A percentile compares a stretch with the other conserved stretches of the same genome.
Conservation (phyloP, 2,888 invertebrate species). For the Platycheirus rosarum region DNA sequence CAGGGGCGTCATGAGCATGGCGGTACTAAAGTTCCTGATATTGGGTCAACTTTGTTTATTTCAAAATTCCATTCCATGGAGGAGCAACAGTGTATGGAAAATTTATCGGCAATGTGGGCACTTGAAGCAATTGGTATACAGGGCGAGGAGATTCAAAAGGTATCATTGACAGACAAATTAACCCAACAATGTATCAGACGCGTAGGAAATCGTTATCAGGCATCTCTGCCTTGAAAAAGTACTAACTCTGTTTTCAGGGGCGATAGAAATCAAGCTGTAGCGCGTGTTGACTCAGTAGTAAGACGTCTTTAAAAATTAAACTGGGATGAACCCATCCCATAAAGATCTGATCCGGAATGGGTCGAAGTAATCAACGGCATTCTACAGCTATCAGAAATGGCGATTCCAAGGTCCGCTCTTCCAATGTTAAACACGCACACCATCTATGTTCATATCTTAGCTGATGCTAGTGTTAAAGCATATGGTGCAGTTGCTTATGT, state of each 20-base stretch:
- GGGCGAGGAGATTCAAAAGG: conserved; percentile 2
- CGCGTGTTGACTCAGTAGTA: conserved; percentile 21
- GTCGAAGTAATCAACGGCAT: background rate
- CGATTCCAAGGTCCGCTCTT: conserved; percentile 14
- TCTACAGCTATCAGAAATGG: conserved; percentile 12
- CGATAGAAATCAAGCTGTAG: conserved; percentile 8
- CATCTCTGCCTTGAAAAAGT: conserved; percentile 27
- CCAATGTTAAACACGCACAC: background rate
- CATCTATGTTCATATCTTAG: conserved; percentile 31
- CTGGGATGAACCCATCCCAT: conserved; percentile 19
- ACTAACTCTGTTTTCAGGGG: background rate
- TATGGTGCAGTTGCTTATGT: conserved; percentile 31
- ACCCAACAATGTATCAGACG: conserved; percentile 4
- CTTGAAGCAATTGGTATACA: conserved; percentile 1
- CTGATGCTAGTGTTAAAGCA: conserved; percentile 18
- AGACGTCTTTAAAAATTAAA: conserved; percentile 26
- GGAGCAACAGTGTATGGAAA: background rate
- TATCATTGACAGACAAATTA: conserved; percentile 1
- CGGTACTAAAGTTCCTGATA: background rate
- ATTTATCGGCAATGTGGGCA: conserved; percentile 6
- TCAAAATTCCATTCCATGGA: background rate
- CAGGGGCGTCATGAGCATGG: conserved; percentile 8
- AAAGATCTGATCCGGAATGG: conserved; percentile 23
- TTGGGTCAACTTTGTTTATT: background rate
- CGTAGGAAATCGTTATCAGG: conserved; percentile 11